Evolutionary conservation across 2,888 invertebrate species (phyloP), one percentile per base, ranked within the genome.

Genomic region (Metacarcinus magister): DNA sequence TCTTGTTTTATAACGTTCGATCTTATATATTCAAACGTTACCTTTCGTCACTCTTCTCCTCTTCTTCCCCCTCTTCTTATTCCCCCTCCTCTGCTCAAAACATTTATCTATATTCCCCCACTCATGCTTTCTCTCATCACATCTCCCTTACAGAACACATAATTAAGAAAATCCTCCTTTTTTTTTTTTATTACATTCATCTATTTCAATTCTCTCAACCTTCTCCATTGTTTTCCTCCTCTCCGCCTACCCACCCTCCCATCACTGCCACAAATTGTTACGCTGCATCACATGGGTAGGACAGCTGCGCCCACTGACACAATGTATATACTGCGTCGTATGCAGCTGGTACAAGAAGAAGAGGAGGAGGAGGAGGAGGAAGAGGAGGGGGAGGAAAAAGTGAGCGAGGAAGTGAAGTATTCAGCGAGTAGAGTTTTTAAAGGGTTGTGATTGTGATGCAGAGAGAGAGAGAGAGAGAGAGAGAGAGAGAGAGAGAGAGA

Each of bases 391-490:
- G 44, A 54, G 44, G 82, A 8, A 8, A 91, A n/a, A 28, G 23
- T 28, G 7, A 32, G 82, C 8, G 32, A 82, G 82, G 82, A 48
- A 54, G 32, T 82, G 16, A 82, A 32, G 8, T 32, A 16, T 82
- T 82, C 32, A 32, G 32, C 2, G 7, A 82, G 8, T 4, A 32
- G 54, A 82, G 2, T 32, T 13, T 32, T 82, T 82, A 28, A 48
- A 16, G 48, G n/a, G n/a, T 5, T 67, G 67, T 23, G n/a, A 82
- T 82, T 28, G 48, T 48, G 92, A 92, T 48, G 54, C 54, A 92
- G 92, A 92, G 92, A 92, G 92, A 92, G 92, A 92, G 92, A 92
- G 92, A 48, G 92, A 92, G 92, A 92, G 92, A 92, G 92, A 92
- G 92, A 92, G 92, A 92, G 54, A 54, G 54, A 92, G 54, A 54